A percentile compares a stretch with the other conserved stretches of the same genome.
Conservation (phyloP, 2,797 vertebrate species). For the Aulostomus chinensis region DNA sequence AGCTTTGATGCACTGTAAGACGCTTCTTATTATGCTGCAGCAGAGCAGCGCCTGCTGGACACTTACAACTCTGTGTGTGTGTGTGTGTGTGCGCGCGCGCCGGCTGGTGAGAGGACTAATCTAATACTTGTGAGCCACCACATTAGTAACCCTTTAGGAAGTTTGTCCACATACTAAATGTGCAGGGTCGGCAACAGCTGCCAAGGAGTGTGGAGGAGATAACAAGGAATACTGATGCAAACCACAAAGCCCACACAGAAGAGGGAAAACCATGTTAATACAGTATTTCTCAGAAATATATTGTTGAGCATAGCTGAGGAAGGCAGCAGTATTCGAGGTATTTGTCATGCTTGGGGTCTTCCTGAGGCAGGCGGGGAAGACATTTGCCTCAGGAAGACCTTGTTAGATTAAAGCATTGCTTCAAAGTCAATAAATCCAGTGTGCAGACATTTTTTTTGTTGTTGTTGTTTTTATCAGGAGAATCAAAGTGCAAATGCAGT, state of each 20-base stretch:
- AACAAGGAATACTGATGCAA: constrained; percentile 1
- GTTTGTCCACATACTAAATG: constrained; percentile 27
- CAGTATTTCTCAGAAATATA: too few species aligned
- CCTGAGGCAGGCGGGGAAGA: too few species aligned
- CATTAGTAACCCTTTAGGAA: constrained; percentile 9
- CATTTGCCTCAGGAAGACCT: too few species aligned
- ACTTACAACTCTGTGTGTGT: constrained; percentile 1
- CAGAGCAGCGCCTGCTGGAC: constrained; percentile 34
- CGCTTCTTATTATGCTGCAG: constrained; percentile 28
- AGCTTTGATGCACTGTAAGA: constrained; percentile 52
- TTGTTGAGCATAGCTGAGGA: too few species aligned
- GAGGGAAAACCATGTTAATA: too few species aligned
- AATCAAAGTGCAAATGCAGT: too few species aligned
- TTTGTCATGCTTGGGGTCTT: too few species aligned
- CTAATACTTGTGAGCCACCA: constrained; percentile 25
- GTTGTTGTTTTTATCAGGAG: too few species aligned
- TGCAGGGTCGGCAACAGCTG: not conserved
- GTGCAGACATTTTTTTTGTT: too few species aligned
- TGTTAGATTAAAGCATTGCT: too few species aligned
- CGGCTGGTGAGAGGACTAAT: constrained; percentile 14
- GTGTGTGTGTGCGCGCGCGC: not conserved
- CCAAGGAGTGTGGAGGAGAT: constrained; percentile 7
- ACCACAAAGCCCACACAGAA: not conserved
- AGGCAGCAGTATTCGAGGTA: too few species aligned
- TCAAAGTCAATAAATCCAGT: too few species aligned